Evolutionary conservation across 2,797 vertebrate genomes (phyloP), one percentile per base, ranked within the genome.

Genomic region (Brotula barbata): DNA sequence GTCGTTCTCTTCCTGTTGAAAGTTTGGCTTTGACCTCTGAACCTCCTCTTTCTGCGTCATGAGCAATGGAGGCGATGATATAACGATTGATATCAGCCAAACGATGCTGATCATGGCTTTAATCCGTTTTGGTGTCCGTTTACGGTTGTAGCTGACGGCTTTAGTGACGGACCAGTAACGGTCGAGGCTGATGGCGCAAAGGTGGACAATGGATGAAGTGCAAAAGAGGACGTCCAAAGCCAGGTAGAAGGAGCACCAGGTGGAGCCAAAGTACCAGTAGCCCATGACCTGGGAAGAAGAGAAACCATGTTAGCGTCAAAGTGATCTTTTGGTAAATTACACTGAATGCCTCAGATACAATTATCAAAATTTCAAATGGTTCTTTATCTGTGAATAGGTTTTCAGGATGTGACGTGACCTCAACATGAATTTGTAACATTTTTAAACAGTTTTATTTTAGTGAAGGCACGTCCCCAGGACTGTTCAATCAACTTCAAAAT

Each of bases 181-280:
- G 79, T 96, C 94, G 0, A 95, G 91, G 78, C 94, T 95, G 86
- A 95, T 95, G 85, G 93, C 94, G 0, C 94, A 95, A 34, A 96
- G 92, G 75, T 95, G 94, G 54, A 93, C 92, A 0, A 95, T 96
- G 77, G 94, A 95, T 0, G 94, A 91, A 0, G 94, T 96, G 81
- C 94, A 96, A 43, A 96, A 93, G 22, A 96, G 89, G 55, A 94
- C 92, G 0, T 95, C 94, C 75, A 95, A 83, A 0, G 93, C 92
- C 82, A 95, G 87, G 79, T 95, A 96, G 71, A 94, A 89, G 54
- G 92, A 92, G 81, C 94, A 95, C 93, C 93, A 95, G 58, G 91
- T 83, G 69, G 91, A 83, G 0, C 93, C 93, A 0, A 95, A 95
- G 63, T 89, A 91, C 94, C 94, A 95, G 81, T 93, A 94, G 40